Base-by-base conservation (phyloP, 2,113 vertebrate genomes). In the Eptatretus burgeri region DNA sequence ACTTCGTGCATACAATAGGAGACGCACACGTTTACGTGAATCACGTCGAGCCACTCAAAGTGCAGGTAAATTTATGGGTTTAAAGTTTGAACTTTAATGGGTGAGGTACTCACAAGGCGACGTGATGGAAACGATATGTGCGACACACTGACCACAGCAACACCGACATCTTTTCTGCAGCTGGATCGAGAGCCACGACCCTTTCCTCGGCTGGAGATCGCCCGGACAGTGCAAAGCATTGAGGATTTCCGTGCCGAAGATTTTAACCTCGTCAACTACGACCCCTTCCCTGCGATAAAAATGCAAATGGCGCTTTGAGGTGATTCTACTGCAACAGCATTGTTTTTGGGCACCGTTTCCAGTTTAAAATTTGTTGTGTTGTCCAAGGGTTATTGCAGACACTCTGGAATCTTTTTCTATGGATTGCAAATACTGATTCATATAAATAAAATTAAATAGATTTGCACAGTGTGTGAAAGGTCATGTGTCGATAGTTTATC, bases 11-110 rank as follows among this genome's bases (percentile, higher is more conserved):
- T 66, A 89, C 87, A 0, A 70, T 98, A 70, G 91, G 91, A 68
- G 89, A 98, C 65, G 85, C 87, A 65, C 89, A 98, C 69, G 62
- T 98, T 71, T 98, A 95, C 71, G 53, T 78, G 68, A 98, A 91
- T 71, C 91, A 98, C 53, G 70, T 85, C 1, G 83, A 91, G 67
- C 80, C 85, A 2, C 77, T 98, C 5, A 80, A 83, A 77, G 71
- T 70, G 53, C 91, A 98, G 78, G 91, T 95, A 70, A 68, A 74
- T n/a, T 60, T n/a, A n/a, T 60, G n/a, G 56, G n/a, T n/a, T 10
- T 11, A 17, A n/a, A 20, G 20, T n/a, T 60, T 10, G 11, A 60
- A 9, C 19, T 10, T 12, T 17, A n/a, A n/a, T 60, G 20, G 9
- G 11, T 13, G 56, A 60, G n/a, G 9, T 16, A 60, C 10, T 12